A percentile compares a stretch with the other conserved stretches of the same genome.
Conservation (phyloP, 1,140 invertebrate genomes). For the Littorina saxatilis region DNA sequence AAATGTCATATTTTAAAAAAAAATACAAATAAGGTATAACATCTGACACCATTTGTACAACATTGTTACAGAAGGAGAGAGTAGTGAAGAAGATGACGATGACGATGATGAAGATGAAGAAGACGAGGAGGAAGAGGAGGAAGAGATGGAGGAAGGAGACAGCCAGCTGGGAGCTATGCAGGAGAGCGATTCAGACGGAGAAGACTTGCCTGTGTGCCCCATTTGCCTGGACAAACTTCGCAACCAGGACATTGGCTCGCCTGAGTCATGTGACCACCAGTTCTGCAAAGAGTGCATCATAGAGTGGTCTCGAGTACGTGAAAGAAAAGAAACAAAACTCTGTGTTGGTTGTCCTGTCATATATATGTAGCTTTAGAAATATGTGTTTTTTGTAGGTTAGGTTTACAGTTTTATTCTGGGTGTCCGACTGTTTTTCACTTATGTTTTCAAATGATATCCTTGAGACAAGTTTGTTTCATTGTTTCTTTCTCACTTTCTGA, state of each 20-base stretch:
- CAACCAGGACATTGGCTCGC: constrained; percentile 88
- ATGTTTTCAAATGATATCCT: no score
- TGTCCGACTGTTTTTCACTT: no score
- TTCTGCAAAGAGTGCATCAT: constrained; percentile 93
- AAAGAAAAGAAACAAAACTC: no score
- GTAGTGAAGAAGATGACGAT: constrained; percentile 15
- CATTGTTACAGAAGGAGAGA: constrained; percentile 3
- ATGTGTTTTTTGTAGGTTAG: no score
- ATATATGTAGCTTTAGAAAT: no score
- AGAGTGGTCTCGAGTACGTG: constrained; percentile 89
- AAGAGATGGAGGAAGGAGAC: constrained; percentile 35
- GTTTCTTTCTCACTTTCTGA: no score
- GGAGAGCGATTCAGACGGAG: constrained; percentile 77
- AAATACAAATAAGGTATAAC: no score
- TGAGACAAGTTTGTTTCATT: no score
- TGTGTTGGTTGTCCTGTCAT: no score
- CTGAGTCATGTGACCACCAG: constrained; percentile 90
- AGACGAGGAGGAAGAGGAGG: constrained; percentile 43
- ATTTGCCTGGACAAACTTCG: constrained; percentile 82
- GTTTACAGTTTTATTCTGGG: no score
- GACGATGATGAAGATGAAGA: constrained; percentile 21
- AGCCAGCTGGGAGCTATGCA: constrained; percentile 27
- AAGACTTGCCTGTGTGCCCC: constrained; percentile 83
- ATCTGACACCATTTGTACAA: no score
- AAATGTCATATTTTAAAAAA: no score